A percentile compares a stretch with the other conserved stretches of the same genome.
Conservation (phyloP, 2,888 invertebrate genomes). For the Uloborus plumipes region DNA sequence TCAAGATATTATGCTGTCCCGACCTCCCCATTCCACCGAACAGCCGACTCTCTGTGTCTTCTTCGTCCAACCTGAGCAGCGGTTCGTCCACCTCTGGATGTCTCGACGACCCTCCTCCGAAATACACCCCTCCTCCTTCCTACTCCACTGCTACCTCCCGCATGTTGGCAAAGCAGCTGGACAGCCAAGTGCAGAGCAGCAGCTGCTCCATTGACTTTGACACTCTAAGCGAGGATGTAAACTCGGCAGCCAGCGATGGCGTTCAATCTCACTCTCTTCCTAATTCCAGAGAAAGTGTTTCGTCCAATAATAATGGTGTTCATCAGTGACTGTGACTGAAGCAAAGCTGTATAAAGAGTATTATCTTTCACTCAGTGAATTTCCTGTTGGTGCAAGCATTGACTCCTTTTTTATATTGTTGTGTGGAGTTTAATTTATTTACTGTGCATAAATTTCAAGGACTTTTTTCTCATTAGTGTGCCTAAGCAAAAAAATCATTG, state of each 20-base stretch:
- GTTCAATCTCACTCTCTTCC: not conserved
- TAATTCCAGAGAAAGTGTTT: constrained; percentile 8
- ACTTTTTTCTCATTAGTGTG: no score
- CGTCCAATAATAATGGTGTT: not conserved
- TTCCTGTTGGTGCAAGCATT: no score
- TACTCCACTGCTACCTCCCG: constrained; percentile 90
- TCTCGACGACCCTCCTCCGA: constrained; percentile 83
- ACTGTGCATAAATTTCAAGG: no score
- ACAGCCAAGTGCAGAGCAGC: constrained; percentile 13
- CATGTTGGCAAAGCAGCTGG: constrained; percentile 65
- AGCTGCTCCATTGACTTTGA: constrained; percentile 29
- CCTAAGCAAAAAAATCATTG: no score
- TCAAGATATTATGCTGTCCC: constrained; percentile 50
- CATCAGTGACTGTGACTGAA: no score
- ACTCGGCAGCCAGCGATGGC: not conserved
- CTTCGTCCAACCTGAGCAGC: constrained; percentile 38
- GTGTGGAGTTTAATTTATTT: no score
- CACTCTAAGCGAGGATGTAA: constrained; percentile 6
- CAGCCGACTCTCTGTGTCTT: constrained; percentile 25
- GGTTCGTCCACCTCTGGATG: constrained; percentile 61
- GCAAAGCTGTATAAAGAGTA: no score
- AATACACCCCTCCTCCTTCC: constrained; percentile 93
- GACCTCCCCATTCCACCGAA: constrained; percentile 26
- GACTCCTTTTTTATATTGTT: no score
- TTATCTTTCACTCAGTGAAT: no score